Evolutionary conservation across 2,113 vertebrate genomes (phyloP), one percentile per base, ranked within the genome.

Genomic region (Empidonax alnorum): DNA sequence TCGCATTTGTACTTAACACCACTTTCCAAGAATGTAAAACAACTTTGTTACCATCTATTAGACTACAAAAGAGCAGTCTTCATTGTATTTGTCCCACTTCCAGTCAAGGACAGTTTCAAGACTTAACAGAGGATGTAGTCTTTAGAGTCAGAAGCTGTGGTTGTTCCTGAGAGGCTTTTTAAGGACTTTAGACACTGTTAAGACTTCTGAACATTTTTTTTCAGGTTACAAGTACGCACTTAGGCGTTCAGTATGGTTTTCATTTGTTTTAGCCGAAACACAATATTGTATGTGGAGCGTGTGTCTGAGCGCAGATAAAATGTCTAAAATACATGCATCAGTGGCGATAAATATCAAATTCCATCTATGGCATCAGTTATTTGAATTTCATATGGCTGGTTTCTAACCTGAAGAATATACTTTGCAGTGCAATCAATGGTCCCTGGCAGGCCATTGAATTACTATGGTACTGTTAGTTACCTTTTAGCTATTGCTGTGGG

Each of bases 301-400:
- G n/a, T 78, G 55, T 90, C 41, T 81, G 52, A 72, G 56, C 5
- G 2, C 55, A 84, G 80, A 84, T 89, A 81, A 94, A 83, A 71
- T 52, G 59, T 39, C 77, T 87, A 77, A 84, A 84, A 52, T 65
- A 30, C 68, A 75, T 56, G 85, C 83, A 53, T 86, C 80, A 65
- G 31, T 88, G 83, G 72, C 3, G 12, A 86, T 93, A 67, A 93
- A 84, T 88, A 71, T 44, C 37, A 63, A 78, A 87, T 81, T 83
- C 72, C 35, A 83, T 71, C 88, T 86, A 16, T 52, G 49, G 39
- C 73, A 89, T 75, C 82, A 86, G 76, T 56, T 92, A 81, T 63
- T 90, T 90, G 76, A 90, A 95, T 96, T 93, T 71, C 72, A 65
- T 22, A 23, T 93, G 66, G 50, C 80, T 95, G 39, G n/a, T 88